Evolutionary conservation across 1,140 invertebrate species (phyloP).

Genomic region (Ostrea edulis): DNA sequence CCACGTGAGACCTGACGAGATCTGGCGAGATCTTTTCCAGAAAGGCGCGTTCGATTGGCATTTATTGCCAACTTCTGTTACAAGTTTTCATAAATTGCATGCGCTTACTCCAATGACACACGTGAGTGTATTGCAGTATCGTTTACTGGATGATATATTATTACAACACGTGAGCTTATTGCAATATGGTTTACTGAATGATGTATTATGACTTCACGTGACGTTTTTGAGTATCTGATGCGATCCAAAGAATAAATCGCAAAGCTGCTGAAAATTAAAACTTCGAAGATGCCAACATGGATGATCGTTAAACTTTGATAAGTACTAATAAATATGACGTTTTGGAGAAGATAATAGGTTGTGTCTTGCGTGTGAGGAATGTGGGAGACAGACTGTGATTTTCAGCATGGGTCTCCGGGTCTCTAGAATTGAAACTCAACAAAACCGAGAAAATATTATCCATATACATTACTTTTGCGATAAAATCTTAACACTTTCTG

Average conservation of each 20-base stretch:
- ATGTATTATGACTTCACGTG: too few relatives aligned
- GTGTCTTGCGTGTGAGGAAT: background rate
- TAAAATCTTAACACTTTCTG: too few relatives aligned
- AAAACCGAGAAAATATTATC: too few relatives aligned
- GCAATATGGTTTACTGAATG: too few relatives aligned
- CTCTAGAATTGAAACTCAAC: background rate
- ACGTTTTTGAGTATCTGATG: constrained; percentile 4
- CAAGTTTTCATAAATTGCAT: background rate
- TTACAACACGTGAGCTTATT: background rate
- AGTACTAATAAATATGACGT: constrained; percentile 20
- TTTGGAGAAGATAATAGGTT: background rate
- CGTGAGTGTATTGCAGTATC: background rate
- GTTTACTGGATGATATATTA: constrained; percentile 9
- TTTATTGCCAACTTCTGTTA: constrained; percentile 7
- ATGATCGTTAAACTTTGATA: constrained; percentile 5
- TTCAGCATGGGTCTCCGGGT: background rate
- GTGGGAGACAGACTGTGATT: background rate
- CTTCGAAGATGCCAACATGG: background rate
- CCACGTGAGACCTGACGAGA: constrained; percentile 19
- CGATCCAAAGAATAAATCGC: constrained; percentile 12
- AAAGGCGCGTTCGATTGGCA: constrained; percentile 13
- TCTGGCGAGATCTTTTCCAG: constrained; percentile 25
- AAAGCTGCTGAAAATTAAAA: background rate
- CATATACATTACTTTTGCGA: too few relatives aligned
- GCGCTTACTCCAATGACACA: background rate